Percentiles rank a stretch among this genome's conserved stretches.
phyloP scores from a whole-genome alignment of 2,888 invertebrate species.

The Laspeyria flexula region DNA sequence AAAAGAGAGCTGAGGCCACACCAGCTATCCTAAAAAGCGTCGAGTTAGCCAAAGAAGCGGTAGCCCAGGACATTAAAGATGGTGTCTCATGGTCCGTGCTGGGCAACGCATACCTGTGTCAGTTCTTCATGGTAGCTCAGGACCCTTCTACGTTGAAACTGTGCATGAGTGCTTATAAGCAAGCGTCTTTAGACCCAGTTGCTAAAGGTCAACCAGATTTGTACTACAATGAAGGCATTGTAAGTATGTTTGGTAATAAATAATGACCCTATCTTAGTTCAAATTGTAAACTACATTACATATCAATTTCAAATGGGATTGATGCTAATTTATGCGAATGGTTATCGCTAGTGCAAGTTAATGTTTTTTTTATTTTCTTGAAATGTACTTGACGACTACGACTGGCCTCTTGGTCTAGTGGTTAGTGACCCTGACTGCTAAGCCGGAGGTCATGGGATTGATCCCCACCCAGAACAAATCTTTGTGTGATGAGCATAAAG shows the following conservation, averaged over 20 bases:
- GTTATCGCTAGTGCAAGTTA: no score
- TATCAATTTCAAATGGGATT: no score
- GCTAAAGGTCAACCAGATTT: constrained; percentile 92
- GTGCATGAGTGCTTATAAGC: constrained; percentile 92
- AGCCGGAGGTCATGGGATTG: no score
- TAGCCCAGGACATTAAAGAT: constrained; percentile 91
- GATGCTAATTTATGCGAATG: no score
- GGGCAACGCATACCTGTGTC: constrained; percentile 94
- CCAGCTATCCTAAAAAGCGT: constrained; percentile 90
- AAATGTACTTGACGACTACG: no score
- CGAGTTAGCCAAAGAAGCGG: constrained; percentile 92
- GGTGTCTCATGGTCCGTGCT: constrained; percentile 94
- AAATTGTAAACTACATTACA: no score
- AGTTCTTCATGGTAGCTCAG: constrained; percentile 91
- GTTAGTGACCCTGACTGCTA: no score
- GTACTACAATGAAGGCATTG: constrained; percentile 93
- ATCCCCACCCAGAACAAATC: no score
- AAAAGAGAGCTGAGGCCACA: constrained; percentile 80
- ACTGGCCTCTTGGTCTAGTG: no score
- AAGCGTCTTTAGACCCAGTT: constrained; percentile 90
- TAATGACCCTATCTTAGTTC: no score
- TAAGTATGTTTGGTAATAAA: constrained; percentile 87
- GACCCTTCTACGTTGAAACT: constrained; percentile 89
- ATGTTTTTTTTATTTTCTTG: no score
- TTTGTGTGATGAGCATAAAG: no score